These are phyloP conservation scores for Tetanocera ferruginea DNA, from an alignment of 2,888 invertebrate species.

Conservation along the genomic window DNA sequence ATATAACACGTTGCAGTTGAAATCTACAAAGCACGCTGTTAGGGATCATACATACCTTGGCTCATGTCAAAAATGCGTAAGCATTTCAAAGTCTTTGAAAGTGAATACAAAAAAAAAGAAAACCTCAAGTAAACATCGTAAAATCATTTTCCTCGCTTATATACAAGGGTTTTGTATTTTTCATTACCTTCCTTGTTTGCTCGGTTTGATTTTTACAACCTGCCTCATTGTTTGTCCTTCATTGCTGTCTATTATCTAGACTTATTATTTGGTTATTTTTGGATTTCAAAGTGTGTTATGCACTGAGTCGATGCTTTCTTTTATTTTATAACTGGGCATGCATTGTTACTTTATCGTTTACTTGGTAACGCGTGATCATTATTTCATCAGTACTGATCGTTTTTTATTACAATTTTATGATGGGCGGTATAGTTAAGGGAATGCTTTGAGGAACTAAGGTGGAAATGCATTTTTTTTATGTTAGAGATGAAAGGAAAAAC, in stretches of 20 bases:
- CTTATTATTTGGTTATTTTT: neutral
- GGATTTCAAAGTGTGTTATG: neutral
- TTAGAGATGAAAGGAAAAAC: neutral
- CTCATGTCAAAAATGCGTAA: slow-evolving; percentile 30
- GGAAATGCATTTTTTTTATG: slow-evolving; percentile 19
- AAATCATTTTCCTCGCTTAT: slow-evolving; percentile 15
- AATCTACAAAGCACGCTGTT: neutral
- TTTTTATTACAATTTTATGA: slow-evolving; percentile 27
- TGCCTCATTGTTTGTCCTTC: slow-evolving; percentile 27
- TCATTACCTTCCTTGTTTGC: neutral
- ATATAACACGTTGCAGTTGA: neutral
- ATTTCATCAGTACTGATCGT: slow-evolving; percentile 30
- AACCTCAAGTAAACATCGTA: slow-evolving; percentile 33
- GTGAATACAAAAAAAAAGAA: neutral
- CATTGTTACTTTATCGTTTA: slow-evolving; percentile 24
- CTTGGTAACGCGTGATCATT: slow-evolving; percentile 34
- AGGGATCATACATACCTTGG: neutral
- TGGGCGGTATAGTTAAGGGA: neutral
- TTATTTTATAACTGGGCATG: neutral
- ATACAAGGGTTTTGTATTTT: neutral
- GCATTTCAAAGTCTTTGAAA: neutral
- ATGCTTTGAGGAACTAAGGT: neutral
- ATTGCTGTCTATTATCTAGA: neutral
- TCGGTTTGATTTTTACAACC: slow-evolving; percentile 31
- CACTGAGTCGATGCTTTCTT: neutral